Conservation (phyloP, 2,888 invertebrate genomes). For the Melieria picta region DNA sequence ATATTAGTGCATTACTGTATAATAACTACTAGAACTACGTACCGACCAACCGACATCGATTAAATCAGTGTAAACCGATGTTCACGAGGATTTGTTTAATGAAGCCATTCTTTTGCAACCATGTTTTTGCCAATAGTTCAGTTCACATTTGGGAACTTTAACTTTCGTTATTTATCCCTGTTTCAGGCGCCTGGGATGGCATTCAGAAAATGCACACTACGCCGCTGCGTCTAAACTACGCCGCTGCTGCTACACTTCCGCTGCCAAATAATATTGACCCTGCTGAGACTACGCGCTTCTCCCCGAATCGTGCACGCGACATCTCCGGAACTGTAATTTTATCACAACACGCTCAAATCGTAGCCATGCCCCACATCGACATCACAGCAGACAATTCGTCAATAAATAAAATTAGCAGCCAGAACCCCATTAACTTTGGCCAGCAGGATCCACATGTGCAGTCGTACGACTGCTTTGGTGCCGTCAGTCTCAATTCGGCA, state of each 20-base stretch:
- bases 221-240: conserved; percentile 67
- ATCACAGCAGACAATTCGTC: conserved; percentile 52
- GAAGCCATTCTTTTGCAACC: too few relatives aligned
- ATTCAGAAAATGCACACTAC: conserved; percentile 42
- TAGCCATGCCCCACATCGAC: conserved; percentile 46
- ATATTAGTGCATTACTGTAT: too few relatives aligned
- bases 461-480: conserved; percentile 76
- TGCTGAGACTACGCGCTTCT: conserved; percentile 73
- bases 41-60: too few relatives aligned
- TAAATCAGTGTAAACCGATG: too few relatives aligned
- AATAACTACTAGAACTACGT: too few relatives aligned
- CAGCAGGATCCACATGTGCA: conserved; percentile 71
- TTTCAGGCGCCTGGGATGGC: not conserved
- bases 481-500: conserved; percentile 74
- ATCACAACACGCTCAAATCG: conserved; percentile 62
- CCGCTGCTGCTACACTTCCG: conserved; percentile 69
- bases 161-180: too few relatives aligned
- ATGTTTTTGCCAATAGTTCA: too few relatives aligned
- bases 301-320: conserved; percentile 73
- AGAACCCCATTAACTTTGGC: conserved; percentile 47
- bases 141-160: too few relatives aligned
- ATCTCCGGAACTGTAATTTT: conserved; percentile 72
- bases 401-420: not conserved
- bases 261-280: conserved; percentile 74
- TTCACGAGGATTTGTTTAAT: too few relatives aligned